Base-by-base conservation (phyloP, 2,113 vertebrate species). In the Colossoma macropomum region DNA sequence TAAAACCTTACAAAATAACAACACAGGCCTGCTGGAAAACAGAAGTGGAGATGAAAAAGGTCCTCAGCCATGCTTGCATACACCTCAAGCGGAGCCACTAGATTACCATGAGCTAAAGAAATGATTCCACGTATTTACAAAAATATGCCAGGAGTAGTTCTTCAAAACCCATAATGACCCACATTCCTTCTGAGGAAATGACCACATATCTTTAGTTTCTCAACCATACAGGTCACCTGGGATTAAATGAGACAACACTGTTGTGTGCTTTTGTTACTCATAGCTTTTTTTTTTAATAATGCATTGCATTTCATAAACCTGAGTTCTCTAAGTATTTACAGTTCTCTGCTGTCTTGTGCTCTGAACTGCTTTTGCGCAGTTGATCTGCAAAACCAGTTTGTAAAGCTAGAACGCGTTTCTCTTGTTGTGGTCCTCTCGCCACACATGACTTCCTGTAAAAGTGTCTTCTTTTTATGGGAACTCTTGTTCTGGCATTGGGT, bases 261-360 rank as follows among this genome's bases (percentile, higher is more conserved):
- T 60, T 23, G 17, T 87, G 84, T 85, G 86, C 86, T 87, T 81
- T 23, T 85, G 62, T 60, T 34, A 84, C 63, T 52, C 76, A 21
- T 77, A 63, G 3, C 23, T 23, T 62, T 45, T 45, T 81, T 62
- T 80, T 27, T 62, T 17, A 15, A 88, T 84, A 89, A 86, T 82
- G 86, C 87, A 89, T 89, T 62, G 60, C 82, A 77, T 87, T 84
- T 82, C 84, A 0, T 87, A 89, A 89, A 91, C 93, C 92, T 91
- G 92, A 93, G 93, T 90, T 90, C 86, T 75, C 83, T 85, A 60
- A 7, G 25, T 85, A 82, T 89, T 88, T 89, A 89, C 88, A 88
- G 82, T 85, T 81, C 80, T 59, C 85, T 75, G 80, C 56, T 16
- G 16, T 72, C 65, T 65, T n/a, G 60, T 62, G 71, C 68, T 79